phyloP scores from a whole-genome alignment of 2,888 invertebrate genomes.

The Sthenelais limicola region DNA sequence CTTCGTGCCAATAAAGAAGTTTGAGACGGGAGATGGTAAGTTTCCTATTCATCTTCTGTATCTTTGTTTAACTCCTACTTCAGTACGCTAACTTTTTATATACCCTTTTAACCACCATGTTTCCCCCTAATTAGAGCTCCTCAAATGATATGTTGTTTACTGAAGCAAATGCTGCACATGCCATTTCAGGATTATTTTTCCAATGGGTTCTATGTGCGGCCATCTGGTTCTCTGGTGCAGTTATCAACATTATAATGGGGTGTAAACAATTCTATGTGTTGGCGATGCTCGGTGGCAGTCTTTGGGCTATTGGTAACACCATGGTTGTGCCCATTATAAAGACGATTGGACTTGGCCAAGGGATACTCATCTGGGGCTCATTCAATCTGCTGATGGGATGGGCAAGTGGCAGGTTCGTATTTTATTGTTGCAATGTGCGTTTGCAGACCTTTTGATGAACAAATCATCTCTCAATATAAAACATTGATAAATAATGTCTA shows the following conservation, averaged over 20 bases:
- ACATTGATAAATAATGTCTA: neutral
- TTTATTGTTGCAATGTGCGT: constrained; percentile 15
- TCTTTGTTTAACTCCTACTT: neutral
- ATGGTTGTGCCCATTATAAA: constrained; percentile 74
- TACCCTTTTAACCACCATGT: neutral
- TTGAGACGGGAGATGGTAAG: constrained; percentile 73
- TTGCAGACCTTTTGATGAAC: no score
- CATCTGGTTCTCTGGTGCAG: constrained; percentile 70
- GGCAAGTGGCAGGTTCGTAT: constrained; percentile 73
- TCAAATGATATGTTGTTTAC: no score
- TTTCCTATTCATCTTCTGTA: neutral
- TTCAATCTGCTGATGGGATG: constrained; percentile 73
- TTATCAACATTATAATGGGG: constrained; percentile 65
- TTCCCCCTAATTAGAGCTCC: no score
- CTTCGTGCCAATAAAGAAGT: constrained; percentile 73
- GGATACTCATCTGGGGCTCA: constrained; percentile 74
- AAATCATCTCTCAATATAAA: neutral
- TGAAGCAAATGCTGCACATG: no score
- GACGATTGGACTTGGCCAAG: constrained; percentile 73
- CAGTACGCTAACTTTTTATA: neutral
- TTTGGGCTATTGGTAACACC: constrained; percentile 73
- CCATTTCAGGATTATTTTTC: constrained; percentile 73
- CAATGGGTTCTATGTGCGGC: constrained; percentile 73
- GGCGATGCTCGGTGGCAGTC: constrained; percentile 73
- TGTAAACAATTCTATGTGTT: constrained; percentile 73